Conservation (phyloP, 1,140 invertebrate species). For the Drosophila auraria region DNA sequence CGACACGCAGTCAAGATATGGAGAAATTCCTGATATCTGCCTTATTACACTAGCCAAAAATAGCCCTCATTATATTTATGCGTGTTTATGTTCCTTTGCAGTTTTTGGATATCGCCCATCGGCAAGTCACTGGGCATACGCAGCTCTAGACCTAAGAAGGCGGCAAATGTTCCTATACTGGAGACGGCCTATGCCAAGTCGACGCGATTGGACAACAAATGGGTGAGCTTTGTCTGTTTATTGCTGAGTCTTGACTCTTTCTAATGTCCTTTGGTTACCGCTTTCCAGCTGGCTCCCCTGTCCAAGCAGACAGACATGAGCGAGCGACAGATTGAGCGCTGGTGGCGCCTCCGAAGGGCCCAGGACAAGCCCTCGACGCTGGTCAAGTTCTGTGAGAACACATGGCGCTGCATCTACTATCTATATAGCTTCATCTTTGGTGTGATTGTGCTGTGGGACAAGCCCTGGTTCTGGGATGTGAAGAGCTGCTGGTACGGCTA, state of each 20-base stretch:
- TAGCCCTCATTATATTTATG: not conserved
- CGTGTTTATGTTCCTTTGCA: constrained; percentile 82
- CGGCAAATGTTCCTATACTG: constrained; percentile 89
- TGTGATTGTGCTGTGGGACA: constrained; percentile 94
- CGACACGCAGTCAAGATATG: not conserved
- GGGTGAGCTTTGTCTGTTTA: constrained; percentile 86
- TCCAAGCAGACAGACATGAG: constrained; percentile 94
- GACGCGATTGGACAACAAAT: constrained; percentile 90
- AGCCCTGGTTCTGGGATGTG: constrained; percentile 97
- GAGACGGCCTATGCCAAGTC: constrained; percentile 90
- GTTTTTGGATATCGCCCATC: constrained; percentile 91
- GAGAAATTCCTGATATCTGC: not conserved
- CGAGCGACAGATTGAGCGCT: constrained; percentile 95
- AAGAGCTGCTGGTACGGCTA: constrained; percentile 95
- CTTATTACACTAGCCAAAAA: not conserved
- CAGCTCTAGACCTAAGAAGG: constrained; percentile 90
- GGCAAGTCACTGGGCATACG: constrained; percentile 92
- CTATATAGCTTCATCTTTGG: constrained; percentile 93
- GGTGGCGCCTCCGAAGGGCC: constrained; percentile 92
- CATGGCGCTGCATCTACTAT: constrained; percentile 96
- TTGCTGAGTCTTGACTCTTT: not conserved
- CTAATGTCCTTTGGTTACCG: not conserved
- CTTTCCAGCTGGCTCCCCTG: constrained; percentile 89
- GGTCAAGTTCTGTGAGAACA: constrained; percentile 96
- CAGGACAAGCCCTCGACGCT: constrained; percentile 95